Percentiles rank a stretch among this genome's conserved stretches.
Evolutionary conservation across 2,888 invertebrate species (phyloP).

Genomic region (Drosophila macrospina): DNA sequence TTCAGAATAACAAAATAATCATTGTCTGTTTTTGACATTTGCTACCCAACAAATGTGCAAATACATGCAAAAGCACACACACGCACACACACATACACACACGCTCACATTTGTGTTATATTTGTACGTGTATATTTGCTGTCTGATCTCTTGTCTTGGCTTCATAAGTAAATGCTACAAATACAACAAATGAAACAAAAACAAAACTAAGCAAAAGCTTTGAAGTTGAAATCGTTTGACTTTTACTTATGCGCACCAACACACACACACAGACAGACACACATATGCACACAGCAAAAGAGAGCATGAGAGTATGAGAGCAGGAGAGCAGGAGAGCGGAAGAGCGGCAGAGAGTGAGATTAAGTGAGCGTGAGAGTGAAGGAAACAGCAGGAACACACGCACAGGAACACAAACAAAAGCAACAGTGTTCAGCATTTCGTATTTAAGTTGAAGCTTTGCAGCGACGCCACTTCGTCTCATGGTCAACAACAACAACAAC

Average conservation of each 20-base stretch:
- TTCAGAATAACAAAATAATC: constrained; percentile 19
- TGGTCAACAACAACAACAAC: constrained; percentile 19
- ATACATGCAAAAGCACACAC: background rate
- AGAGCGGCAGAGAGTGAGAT: constrained; percentile 1
- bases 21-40: constrained; percentile 42
- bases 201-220: constrained; percentile 43
- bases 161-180: constrained; percentile 33
- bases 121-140: constrained; percentile 25
- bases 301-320: background rate
- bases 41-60: constrained; percentile 15
- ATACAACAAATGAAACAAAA: constrained; percentile 43
- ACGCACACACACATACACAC: background rate
- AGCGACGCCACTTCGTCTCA: constrained; percentile 6
- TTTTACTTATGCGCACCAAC: constrained; percentile 44
- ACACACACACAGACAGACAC: constrained; percentile 13
- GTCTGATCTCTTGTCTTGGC: constrained; percentile 45
- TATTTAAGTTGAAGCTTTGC: constrained; percentile 58
- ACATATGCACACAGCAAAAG: background rate
- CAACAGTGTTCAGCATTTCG: constrained; percentile 42
- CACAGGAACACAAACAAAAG: constrained; percentile 38
- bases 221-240: constrained; percentile 56
- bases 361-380: constrained; percentile 6
- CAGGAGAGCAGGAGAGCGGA: background rate
- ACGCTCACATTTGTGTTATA: background rate
- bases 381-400: constrained; percentile 14